A percentile compares a stretch with the other conserved stretches of the same genome.
Conservation (phyloP, 2,888 invertebrate species). For the Hirtodrosophila alboralis region DNA sequence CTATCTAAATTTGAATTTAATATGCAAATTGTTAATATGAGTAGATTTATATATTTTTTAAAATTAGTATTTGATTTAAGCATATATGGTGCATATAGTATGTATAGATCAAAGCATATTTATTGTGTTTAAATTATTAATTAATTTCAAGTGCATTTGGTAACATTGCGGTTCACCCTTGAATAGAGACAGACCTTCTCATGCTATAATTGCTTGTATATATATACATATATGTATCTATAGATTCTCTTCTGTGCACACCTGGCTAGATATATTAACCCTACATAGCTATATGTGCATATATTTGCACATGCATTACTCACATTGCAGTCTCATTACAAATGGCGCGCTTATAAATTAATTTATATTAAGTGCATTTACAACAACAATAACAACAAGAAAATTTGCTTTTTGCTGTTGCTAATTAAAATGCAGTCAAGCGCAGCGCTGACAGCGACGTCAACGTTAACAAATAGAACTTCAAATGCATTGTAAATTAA, state of each 20-base stretch:
- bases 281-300: slow-evolving; percentile 3
- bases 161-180: slow-evolving; percentile 11
- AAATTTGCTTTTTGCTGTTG: slow-evolving; percentile 17
- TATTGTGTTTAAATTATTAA: slow-evolving; percentile 22
- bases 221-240: no score
- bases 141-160: slow-evolving; percentile 28
- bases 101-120: slow-evolving; percentile 1
- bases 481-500: slow-evolving; percentile 26
- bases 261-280: slow-evolving; percentile 27
- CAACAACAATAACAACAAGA: slow-evolving; percentile 18
- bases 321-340: slow-evolving; percentile 13
- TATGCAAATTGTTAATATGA: no score
- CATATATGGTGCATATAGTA: no score
- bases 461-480: slow-evolving; percentile 22
- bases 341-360: slow-evolving; percentile 30
- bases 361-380: slow-evolving; percentile 40
- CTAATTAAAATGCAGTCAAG: slow-evolving; percentile 67
- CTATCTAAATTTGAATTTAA: no score
- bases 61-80: no score
- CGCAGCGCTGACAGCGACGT: slow-evolving; percentile 22
- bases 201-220: no score
- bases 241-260: neutral
- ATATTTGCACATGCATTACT: slow-evolving; percentile 2
- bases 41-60: no score
- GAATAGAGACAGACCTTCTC: no score